Evolutionary conservation across 2,888 invertebrate genomes (phyloP).

Genomic region (Trisateles emortualis): DNA sequence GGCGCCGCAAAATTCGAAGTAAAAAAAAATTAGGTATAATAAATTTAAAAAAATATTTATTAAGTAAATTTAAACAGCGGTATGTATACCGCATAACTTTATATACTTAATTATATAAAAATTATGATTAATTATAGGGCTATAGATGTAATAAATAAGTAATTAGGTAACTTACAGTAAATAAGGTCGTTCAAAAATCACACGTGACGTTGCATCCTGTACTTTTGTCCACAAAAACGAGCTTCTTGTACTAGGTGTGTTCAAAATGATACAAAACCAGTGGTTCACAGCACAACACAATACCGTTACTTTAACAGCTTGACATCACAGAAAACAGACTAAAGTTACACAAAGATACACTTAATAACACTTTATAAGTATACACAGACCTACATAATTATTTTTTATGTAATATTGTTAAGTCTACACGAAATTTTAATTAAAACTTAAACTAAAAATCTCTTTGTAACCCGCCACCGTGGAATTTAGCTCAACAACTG

Average conservation of each 20-base stretch:
- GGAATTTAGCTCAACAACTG: slow-evolving; percentile 71
- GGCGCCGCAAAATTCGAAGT: not conserved
- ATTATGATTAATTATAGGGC: slow-evolving; percentile 2
- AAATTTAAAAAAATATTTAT: not conserved
- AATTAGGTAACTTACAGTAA: slow-evolving; percentile 36
- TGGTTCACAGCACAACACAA: slow-evolving; percentile 52
- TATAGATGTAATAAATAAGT: no score
- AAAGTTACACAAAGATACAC: slow-evolving; percentile 35
- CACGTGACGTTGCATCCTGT: slow-evolving; percentile 69
- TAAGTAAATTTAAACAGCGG: not conserved
- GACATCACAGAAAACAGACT: slow-evolving; percentile 53
- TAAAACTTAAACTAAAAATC: slow-evolving; percentile 34
- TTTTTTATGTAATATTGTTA: slow-evolving; percentile 34
- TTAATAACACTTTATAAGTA: slow-evolving; percentile 30
- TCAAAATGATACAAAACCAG: slow-evolving; percentile 66
- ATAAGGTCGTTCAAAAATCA: slow-evolving; percentile 56
- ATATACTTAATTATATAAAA: not conserved
- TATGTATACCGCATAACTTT: not conserved
- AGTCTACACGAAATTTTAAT: slow-evolving; percentile 25
- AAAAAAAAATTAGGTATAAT: not conserved
- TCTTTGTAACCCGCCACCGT: slow-evolving; percentile 58
- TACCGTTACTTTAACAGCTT: slow-evolving; percentile 72
- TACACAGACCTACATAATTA: slow-evolving; percentile 41
- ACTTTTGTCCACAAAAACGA: slow-evolving; percentile 61
- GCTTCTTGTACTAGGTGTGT: slow-evolving; percentile 68